These are phyloP conservation scores for Plutomurus gul DNA, from an alignment of 1,140 invertebrate species.

Conservation along the genomic window DNA sequence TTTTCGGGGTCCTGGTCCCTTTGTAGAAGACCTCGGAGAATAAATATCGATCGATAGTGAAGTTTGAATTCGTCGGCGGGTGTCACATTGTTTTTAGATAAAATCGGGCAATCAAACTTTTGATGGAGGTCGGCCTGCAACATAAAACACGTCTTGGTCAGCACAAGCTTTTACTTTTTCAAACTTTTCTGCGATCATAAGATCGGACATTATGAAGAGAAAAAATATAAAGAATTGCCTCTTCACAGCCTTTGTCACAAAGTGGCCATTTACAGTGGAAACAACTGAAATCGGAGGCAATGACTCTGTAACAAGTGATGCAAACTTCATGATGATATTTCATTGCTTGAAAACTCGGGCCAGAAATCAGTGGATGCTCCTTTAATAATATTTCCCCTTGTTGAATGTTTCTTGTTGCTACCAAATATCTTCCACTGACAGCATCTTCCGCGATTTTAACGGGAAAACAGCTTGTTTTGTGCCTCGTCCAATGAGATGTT, in stretches of 20 bases:
- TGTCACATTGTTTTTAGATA: neutral
- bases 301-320: constrained; percentile 61
- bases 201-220: too few species aligned
- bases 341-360: constrained; percentile 56
- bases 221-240: neutral
- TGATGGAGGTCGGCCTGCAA: constrained; percentile 15
- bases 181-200: too few species aligned
- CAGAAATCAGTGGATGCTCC: constrained; percentile 58
- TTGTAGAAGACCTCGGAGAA: constrained; percentile 71
- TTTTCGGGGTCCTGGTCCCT: constrained; percentile 64
- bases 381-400: constrained; percentile 73
- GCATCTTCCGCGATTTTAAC: constrained; percentile 59
- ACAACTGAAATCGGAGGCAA: constrained; percentile 52
- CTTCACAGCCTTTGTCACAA: constrained; percentile 52
- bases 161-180: neutral
- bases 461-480: constrained; percentile 49
- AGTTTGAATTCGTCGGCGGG: constrained; percentile 60
- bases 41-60: constrained; percentile 47
- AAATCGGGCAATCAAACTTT: constrained; percentile 5
- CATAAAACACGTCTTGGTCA: neutral
- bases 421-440: constrained; percentile 69
- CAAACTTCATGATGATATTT: constrained; percentile 61
- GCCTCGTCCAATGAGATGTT: constrained; percentile 56
- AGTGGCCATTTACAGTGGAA: constrained; percentile 56
- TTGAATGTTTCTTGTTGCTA: constrained; percentile 72